Evolutionary conservation across 2,797 vertebrate species (phyloP).

Genomic region (Psittacula derbiana): DNA sequence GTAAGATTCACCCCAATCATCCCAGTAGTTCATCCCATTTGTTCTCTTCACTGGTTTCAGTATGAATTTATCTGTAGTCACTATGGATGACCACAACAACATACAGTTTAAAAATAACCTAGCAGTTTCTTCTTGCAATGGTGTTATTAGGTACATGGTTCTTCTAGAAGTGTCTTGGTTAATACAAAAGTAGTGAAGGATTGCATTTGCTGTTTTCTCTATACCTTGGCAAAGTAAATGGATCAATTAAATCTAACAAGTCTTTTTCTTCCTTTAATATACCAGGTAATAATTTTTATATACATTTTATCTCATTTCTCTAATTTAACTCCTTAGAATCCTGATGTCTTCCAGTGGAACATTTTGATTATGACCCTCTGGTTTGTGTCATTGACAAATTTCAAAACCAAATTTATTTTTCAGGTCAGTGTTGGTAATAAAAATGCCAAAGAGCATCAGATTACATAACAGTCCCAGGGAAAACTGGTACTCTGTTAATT

Average conservation of each 20-base stretch:
- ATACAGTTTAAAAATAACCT: neutral
- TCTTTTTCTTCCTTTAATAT: neutral
- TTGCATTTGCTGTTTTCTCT: neutral
- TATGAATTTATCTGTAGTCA: neutral
- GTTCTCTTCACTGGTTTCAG: neutral
- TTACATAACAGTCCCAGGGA: neutral
- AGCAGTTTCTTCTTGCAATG: neutral
- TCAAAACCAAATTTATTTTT: neutral
- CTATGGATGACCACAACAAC: neutral
- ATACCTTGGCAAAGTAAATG: neutral
- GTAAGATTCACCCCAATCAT: neutral
- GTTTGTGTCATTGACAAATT: neutral
- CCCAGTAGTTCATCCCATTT: neutral
- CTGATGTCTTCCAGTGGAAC: neutral
- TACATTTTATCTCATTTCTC: neutral
- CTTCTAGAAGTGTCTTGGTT: neutral
- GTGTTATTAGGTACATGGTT: neutral
- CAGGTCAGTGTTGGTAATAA: neutral
- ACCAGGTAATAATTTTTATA: neutral
- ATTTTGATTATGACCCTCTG: neutral
- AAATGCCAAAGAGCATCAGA: neutral
- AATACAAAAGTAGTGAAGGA: neutral
- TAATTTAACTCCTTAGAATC: neutral
- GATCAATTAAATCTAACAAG: neutral
- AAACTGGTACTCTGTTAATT: neutral